A percentile compares a stretch with the other conserved stretches of the same genome.
These are phyloP conservation scores for Lerema accius DNA, from an alignment of 1,140 invertebrate species.

Conservation along the genomic window DNA sequence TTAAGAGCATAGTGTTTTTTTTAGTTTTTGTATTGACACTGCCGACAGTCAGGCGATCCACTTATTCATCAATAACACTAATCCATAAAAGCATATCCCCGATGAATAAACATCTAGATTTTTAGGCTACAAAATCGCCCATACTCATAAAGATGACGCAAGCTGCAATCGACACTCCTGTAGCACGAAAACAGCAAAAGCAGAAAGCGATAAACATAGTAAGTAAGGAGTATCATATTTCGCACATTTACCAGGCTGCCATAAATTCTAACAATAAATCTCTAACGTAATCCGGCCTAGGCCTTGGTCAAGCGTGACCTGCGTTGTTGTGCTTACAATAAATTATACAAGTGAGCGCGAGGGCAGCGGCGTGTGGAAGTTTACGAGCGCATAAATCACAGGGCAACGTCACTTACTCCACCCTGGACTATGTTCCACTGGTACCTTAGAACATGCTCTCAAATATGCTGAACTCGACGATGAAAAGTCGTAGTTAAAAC, in stretches of 20 bases:
- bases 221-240: constrained; percentile 6
- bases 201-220: background rate
- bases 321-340: constrained; percentile 52
- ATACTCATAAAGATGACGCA: background rate
- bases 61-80: too few species aligned
- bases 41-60: too few species aligned
- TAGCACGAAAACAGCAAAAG: background rate
- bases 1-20: too few species aligned
- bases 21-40: too few species aligned
- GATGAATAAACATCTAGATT: too few species aligned
- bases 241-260: constrained; percentile 12
- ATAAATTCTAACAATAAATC: constrained; percentile 53
- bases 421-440: constrained; percentile 40
- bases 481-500: too few species aligned
- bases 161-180: background rate
- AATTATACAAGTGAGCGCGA: constrained; percentile 79
- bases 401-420: constrained; percentile 53
- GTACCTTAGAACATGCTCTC: constrained; percentile 5
- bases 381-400: constrained; percentile 76
- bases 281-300: constrained; percentile 61
- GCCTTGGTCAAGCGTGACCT: constrained; percentile 64
- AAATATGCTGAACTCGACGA: background rate
- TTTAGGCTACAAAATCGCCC: too few species aligned
- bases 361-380: constrained; percentile 72
- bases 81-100: too few species aligned